phyloP scores from a whole-genome alignment of 2,888 invertebrate species.

The Lepidocyrtinus sp. region DNA sequence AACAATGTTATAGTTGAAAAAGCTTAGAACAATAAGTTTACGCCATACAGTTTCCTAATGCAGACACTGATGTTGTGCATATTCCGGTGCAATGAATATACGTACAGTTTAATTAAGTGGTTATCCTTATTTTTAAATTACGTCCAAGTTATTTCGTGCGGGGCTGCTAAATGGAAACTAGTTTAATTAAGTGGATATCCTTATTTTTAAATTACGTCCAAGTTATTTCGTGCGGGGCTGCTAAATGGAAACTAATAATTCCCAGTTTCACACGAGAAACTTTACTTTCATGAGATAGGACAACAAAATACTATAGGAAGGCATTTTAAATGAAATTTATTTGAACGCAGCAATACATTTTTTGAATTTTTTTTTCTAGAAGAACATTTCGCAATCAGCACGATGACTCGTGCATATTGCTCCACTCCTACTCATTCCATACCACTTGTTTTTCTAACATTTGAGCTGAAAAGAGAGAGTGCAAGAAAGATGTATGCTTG shows the following conservation, averaged over 20 bases:
- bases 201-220: neutral
- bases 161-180: neutral
- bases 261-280: neutral
- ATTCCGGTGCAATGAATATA: too few species aligned
- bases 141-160: neutral
- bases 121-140: neutral
- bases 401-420: neutral
- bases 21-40: too few species aligned
- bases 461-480: neutral
- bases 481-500: neutral
- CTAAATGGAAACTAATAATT: constrained; percentile 7
- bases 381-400: neutral
- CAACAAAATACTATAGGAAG: neutral
- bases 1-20: too few species aligned
- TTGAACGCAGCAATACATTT: neutral
- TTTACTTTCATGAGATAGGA: neutral
- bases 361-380: constrained; percentile 6
- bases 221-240: neutral
- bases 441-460: neutral
- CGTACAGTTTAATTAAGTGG: constrained; percentile 6
- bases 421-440: neutral
- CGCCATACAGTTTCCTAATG: too few species aligned
- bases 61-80: too few species aligned
- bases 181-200: constrained; percentile 1
- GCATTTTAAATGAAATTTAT: constrained; percentile 11